Evolutionary conservation across 2,797 vertebrate genomes (phyloP), one percentile per base, ranked within the genome.

Genomic region (Gobionotothen gibberifrons): DNA sequence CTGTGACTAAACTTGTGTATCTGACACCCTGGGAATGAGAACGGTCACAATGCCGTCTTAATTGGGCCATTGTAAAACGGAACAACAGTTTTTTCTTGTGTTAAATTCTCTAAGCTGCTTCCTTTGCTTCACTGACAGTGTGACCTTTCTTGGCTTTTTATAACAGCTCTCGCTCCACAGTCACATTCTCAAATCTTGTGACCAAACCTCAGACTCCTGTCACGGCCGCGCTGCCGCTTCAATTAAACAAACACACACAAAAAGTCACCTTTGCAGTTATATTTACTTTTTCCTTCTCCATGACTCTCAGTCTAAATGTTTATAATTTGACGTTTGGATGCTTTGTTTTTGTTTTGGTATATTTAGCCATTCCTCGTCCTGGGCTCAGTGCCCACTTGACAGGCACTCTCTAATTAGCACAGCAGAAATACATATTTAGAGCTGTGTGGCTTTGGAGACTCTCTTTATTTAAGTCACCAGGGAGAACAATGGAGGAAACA

Each of bases 381-480:
- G 84, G 92, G 92, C 91, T 85, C 87, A 4, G 74, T 93, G 92
- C 91, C 92, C 84, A 74, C 72, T 79, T 76, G 76, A 91, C 85
- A 91, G 85, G 85, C 86, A 89, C 88, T 90, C 94, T 95, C 91
- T 95, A 94, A 95, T 95, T 95, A 95, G 87, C 87, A 79, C 81
- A 87, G 89, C 84, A 92, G 86, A 93, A 94, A 94, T 94, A 92
- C 93, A 94, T 93, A 94, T 94, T 95, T 94, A 93, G 91, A 91
- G 87, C 85, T 6, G 74, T 93, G 92, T 52, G 93, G 94, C 89
- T 94, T 94, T 92, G 85, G 88, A 86, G 89, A 90, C 86, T 88
- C 87, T 90, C 91, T 93, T 93, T 93, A 94, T 93, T 93, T 94
- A 89, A 93, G 88, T 93, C 84, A 82, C 84, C 85, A 78, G 81